Conservation (phyloP, 2,113 vertebrate species). For the Benitochromis conjunctus region DNA sequence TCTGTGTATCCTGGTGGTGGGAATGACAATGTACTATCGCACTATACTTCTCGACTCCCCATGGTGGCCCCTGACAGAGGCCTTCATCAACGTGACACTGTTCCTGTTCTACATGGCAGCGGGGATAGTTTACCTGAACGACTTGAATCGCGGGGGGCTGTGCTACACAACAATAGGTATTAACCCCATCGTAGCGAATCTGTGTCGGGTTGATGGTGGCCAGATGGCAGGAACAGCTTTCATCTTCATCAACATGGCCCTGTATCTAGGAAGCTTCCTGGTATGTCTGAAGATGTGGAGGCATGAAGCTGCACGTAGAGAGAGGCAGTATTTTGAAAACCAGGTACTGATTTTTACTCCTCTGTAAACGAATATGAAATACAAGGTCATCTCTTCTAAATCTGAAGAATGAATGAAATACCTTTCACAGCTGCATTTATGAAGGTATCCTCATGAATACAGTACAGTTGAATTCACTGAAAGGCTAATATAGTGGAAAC, state of each 20-base stretch:
- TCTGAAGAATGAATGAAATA: neutral
- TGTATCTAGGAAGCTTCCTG: conserved; percentile 69
- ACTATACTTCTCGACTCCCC: conserved; percentile 73
- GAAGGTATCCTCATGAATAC: neutral
- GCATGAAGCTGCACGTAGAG: conserved; percentile 42
- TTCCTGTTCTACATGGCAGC: conserved; percentile 79
- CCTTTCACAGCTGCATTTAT: neutral
- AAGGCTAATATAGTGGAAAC: neutral
- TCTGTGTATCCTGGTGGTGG: conserved; percentile 62
- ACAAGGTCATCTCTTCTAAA: neutral
- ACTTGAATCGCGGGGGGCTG: conserved; percentile 75
- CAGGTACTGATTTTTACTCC: neutral
- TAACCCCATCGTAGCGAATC: conserved; percentile 61
- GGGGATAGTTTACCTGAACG: conserved; percentile 75
- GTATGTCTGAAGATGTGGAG: conserved; percentile 74
- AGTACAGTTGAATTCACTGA: neutral
- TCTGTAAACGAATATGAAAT: neutral
- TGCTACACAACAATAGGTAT: conserved; percentile 70
- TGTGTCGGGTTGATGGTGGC: conserved; percentile 74
- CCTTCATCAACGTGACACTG: conserved; percentile 67
- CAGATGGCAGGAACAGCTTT: conserved; percentile 77
- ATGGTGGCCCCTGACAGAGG: conserved; percentile 82
- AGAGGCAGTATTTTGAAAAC: neutral
- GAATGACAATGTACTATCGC: conserved; percentile 76
- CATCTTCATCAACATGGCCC: conserved; percentile 71